Evolutionary conservation across 1,140 invertebrate genomes (phyloP), one percentile per base, ranked within the genome.

Genomic region (Lepidotrigona ventralis): DNA sequence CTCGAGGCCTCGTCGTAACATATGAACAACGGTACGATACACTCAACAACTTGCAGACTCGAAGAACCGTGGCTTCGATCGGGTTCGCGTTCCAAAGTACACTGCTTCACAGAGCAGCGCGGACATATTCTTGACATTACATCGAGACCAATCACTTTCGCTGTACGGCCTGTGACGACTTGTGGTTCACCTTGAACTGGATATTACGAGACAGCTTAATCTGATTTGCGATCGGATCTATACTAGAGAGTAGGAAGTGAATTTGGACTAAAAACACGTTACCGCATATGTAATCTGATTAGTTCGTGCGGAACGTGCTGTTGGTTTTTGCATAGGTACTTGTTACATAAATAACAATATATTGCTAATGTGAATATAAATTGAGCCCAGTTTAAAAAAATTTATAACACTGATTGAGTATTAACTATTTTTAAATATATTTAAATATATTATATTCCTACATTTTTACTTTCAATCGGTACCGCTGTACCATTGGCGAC

Each of bases 161-260:
- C 86, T 68, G 77, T 90, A 88, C 87, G 90, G 83, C 87, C 88
- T 81, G 33, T 33, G 85, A 83, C 78, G 77, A 83, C 39, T 46
- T 83, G 85, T 64, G 72, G 87, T 79, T 92, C 66, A 90, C 92
- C 91, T 92, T 90, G 90, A 86, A 88, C 86, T 89, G 87, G 79
- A 90, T 90, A 79, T 54, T 86, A 72, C 75, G 82, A 85, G 78
- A 87, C 79, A 71, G 68, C 78, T 66, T 63, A 73, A 33, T 51
- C 23, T 75, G 86, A 76, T 85, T 90, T 84, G 88, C 72, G 66
- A 90, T 87, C 84, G 70, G 3, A 14, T n/a, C 58, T 60, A 23
- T 60, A 60, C 58, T 2, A 6, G 33, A 53, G 3, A 11, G 26
- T 26, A 21, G 53, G 21, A 11, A 33, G 2, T 53, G 26, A 69